Conservation (phyloP, 2,797 vertebrate species). For the Xiphophorus birchmanni region DNA sequence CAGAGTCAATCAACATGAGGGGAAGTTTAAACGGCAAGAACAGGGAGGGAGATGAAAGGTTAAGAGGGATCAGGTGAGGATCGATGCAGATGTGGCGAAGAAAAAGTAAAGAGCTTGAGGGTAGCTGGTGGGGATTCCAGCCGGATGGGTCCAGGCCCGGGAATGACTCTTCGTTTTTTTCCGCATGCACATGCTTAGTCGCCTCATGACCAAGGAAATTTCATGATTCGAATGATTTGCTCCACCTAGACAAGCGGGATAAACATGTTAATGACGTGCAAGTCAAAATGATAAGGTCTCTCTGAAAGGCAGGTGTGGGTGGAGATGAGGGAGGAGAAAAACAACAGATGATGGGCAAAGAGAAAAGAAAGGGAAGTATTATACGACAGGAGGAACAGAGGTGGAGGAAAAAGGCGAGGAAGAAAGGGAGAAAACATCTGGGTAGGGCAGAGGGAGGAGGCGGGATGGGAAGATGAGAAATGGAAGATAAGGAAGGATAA, state of each 20-base stretch:
- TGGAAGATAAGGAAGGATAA: not conserved
- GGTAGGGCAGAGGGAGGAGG: constrained; percentile 3
- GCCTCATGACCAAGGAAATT: constrained; percentile 41
- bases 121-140: constrained; percentile 21
- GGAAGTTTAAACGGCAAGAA: constrained; percentile 26
- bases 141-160: constrained; percentile 25
- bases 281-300: constrained; percentile 22
- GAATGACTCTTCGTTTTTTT: constrained; percentile 1
- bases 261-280: constrained; percentile 35
- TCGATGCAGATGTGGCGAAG: constrained; percentile 25
- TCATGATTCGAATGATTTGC: constrained; percentile 37
- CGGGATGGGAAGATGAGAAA: not conserved
- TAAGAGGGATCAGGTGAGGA: constrained; percentile 39
- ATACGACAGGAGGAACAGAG: constrained; percentile 11
- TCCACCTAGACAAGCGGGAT: constrained; percentile 43
- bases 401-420: constrained; percentile 11
- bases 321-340: not conserved
- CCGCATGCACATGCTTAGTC: not conserved
- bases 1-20: constrained; percentile 13
- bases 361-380: not conserved
- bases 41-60: constrained; percentile 24
- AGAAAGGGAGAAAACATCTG: not conserved
- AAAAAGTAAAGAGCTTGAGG: constrained; percentile 25
- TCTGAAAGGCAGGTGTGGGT: not conserved
- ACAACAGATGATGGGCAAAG: constrained; percentile 6